phyloP scores from a whole-genome alignment of 1,140 invertebrate genomes.

The Agrypnia vestita region DNA sequence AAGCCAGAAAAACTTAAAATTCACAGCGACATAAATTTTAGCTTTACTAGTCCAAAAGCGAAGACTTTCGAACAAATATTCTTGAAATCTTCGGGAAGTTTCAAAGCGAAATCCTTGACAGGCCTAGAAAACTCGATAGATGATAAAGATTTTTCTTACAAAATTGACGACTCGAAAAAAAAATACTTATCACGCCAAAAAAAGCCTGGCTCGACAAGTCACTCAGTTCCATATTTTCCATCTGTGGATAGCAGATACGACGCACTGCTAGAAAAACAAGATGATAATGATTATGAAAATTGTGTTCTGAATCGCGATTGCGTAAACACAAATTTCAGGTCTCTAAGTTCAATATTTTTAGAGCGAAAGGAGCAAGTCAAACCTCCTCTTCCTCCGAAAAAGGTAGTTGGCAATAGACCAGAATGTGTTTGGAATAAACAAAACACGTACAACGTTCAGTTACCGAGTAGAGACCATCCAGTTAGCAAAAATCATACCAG shows the following conservation, averaged over 20 bases:
- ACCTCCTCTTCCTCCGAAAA: conserved; percentile 76
- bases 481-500: not conserved
- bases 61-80: conserved; percentile 72
- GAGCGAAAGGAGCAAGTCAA: conserved; percentile 58
- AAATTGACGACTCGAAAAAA: not conserved
- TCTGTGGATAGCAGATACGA: not conserved
- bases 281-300: conserved; percentile 10
- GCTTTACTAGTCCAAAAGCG: conserved; percentile 16
- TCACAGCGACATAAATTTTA: conserved; percentile 46
- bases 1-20: conserved; percentile 74
- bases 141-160: not conserved
- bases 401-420: conserved; percentile 61
- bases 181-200: not conserved
- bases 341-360: conserved; percentile 36
- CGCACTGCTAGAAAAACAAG: not conserved
- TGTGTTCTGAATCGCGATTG: not conserved
- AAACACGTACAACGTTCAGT: conserved; percentile 34
- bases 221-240: not conserved
- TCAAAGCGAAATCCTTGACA: conserved; percentile 69
- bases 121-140: not conserved
- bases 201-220: not conserved
- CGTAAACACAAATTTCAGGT: conserved; percentile 3
- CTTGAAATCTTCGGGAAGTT: conserved; percentile 76
- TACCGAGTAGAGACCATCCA: conserved; percentile 6
- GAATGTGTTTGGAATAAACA: conserved; percentile 42